Conservation (phyloP, 2,888 invertebrate species). For the Isotomurus palustris region DNA sequence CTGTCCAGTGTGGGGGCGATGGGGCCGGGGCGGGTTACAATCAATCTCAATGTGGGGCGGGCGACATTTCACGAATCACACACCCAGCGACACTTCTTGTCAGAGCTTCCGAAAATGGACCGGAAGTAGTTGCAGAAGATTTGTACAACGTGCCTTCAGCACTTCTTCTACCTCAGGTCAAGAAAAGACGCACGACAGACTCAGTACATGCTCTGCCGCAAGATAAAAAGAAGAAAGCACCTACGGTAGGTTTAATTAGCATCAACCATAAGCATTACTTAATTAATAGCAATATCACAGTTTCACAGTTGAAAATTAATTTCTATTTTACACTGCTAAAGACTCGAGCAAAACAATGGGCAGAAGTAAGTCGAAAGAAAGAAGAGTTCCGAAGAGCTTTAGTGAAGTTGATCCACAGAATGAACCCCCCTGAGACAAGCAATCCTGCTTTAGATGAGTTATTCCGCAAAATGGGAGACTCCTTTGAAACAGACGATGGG, state of each 20-base stretch:
- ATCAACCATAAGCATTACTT: too few relatives aligned
- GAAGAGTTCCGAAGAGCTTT: conserved; percentile 77
- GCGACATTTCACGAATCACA: conserved; percentile 29
- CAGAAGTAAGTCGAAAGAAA: conserved; percentile 56
- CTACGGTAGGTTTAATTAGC: conserved; percentile 16
- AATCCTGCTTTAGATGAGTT: conserved; percentile 48
- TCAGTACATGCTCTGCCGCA: conserved; percentile 35
- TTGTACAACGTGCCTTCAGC: conserved; percentile 38
- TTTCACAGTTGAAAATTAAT: too few relatives aligned
- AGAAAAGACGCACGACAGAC: conserved; percentile 24
- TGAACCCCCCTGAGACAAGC: conserved; percentile 47
- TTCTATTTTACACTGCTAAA: too few relatives aligned
- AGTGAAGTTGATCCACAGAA: conserved; percentile 64
- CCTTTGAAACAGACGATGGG: conserved; percentile 24
- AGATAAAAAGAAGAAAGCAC: conserved; percentile 37
- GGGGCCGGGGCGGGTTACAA: conserved; percentile 14
- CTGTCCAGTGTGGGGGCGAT: conserved; percentile 21
- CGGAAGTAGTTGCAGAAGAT: conserved; percentile 37
- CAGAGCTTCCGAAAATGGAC: conserved; percentile 32
- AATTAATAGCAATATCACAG: too few relatives aligned
- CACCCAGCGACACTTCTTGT: conserved; percentile 34
- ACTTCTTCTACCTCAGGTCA: conserved; percentile 15
- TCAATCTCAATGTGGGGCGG: conserved; percentile 26
- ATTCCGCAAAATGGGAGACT: conserved; percentile 25
- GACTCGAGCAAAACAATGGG: conserved; percentile 44